Percentiles rank a stretch among this genome's conserved stretches.
Conservation (phyloP, 1,140 invertebrate genomes). For the Battus philenor region DNA sequence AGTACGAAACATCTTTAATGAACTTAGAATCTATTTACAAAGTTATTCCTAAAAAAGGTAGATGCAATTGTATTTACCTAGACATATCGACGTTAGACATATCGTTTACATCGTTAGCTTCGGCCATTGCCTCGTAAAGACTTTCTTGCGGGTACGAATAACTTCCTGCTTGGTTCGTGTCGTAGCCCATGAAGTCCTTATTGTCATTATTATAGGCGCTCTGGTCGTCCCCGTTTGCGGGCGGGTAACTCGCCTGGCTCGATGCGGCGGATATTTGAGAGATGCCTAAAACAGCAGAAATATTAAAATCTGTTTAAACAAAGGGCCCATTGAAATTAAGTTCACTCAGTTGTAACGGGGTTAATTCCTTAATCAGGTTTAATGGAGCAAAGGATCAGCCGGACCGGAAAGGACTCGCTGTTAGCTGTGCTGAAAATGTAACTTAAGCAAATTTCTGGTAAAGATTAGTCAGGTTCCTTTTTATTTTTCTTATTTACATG, state of each 20-base stretch:
- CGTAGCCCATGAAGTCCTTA: slow-evolving; percentile 66
- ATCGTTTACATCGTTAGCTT: slow-evolving; percentile 39
- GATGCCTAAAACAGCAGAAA: slow-evolving; percentile 47
- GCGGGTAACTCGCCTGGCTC: slow-evolving; percentile 65
- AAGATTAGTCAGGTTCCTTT: too few species aligned
- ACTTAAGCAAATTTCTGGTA: too few species aligned
- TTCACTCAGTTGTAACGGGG: too few species aligned
- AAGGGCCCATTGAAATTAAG: too few species aligned
- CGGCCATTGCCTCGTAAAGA: slow-evolving; percentile 35
- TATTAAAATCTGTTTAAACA: too few species aligned
- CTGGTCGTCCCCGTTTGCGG: slow-evolving; percentile 53
- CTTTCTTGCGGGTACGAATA: slow-evolving; percentile 67
- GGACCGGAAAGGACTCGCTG: too few species aligned
- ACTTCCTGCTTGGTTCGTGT: slow-evolving; percentile 63
- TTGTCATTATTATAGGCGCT: slow-evolving; percentile 52
- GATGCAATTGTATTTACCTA: slow-evolving; percentile 33
- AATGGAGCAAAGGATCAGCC: not conserved
- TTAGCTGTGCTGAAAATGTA: too few species aligned
- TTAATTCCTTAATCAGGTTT: too few species aligned
- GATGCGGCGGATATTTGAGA: slow-evolving; percentile 67
- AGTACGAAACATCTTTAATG: too few species aligned
- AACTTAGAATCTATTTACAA: too few species aligned
- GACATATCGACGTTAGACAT: slow-evolving; percentile 54
- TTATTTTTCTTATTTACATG: too few species aligned
- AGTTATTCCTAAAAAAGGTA: too few species aligned